A percentile compares a stretch with the other conserved stretches of the same genome.
These are phyloP conservation scores for Porites lutea DNA, from an alignment of 64 coral and sea anemone species.

Conservation along the genomic window DNA sequence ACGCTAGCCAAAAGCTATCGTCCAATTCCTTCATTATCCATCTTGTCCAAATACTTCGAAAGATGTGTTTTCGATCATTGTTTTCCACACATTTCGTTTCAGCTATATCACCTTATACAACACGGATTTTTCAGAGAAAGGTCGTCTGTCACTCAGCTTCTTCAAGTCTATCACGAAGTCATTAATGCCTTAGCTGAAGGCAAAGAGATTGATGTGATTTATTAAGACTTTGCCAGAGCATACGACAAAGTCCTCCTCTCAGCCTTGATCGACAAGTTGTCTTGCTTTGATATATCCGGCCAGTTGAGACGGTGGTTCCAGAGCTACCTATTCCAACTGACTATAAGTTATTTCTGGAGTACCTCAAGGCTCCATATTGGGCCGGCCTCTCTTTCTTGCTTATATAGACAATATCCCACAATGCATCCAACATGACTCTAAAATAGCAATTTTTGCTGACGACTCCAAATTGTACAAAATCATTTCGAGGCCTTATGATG, in stretches of 20 bases:
- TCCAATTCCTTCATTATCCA: slow-evolving; percentile 42
- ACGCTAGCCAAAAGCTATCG: slow-evolving; percentile 44
- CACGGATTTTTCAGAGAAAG: slow-evolving; percentile 66
- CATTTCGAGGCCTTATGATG: too few species aligned
- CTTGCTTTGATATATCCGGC: slow-evolving; percentile 34
- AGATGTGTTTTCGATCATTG: slow-evolving; percentile 60
- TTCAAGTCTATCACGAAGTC: slow-evolving; percentile 31
- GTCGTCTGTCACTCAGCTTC: slow-evolving; percentile 9
- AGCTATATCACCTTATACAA: slow-evolving; percentile 17
- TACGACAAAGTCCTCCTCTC: slow-evolving; percentile 58
- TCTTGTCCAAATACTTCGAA: slow-evolving; percentile 60
- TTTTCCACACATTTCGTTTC: background rate
- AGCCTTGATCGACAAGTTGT: slow-evolving; percentile 16
- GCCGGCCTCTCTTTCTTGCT: slow-evolving; percentile 15
- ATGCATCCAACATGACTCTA: slow-evolving; percentile 12
- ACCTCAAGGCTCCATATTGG: slow-evolving; percentile 31
- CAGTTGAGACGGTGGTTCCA: slow-evolving; percentile 24
- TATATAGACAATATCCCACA: slow-evolving; percentile 45
- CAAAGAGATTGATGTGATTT: slow-evolving; percentile 34
- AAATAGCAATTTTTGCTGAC: slow-evolving; percentile 25
- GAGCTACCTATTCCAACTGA: slow-evolving; percentile 30
- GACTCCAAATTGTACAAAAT: slow-evolving; percentile 43
- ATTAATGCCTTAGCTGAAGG: slow-evolving; percentile 14
- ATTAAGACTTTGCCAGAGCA: slow-evolving; percentile 65
- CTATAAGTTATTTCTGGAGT: slow-evolving; percentile 53